Conservation (phyloP, 2,888 invertebrate genomes). For the Julus scandinavius region DNA sequence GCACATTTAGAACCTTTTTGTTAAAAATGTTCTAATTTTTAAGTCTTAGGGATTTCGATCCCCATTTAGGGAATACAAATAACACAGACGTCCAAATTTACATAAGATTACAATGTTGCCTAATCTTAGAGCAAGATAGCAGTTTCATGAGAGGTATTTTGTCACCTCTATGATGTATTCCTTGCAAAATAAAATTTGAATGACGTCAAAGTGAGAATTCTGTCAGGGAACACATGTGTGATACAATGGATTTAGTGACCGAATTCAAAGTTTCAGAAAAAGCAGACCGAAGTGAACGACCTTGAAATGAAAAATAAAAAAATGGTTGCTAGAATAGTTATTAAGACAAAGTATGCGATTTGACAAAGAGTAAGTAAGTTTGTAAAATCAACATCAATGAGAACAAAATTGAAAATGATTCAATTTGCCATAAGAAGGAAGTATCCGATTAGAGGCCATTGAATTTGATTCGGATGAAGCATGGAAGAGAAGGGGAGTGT, state of each 20-base stretch:
- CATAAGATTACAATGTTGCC: too few relatives aligned
- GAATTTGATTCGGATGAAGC: background rate
- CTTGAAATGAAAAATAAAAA: background rate
- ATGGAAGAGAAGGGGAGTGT: background rate
- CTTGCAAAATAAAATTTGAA: too few relatives aligned
- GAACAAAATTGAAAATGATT: conserved; percentile 20
- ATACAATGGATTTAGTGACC: background rate
- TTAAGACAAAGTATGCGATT: background rate
- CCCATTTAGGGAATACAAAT: too few relatives aligned
- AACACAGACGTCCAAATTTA: too few relatives aligned
- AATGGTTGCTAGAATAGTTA: background rate
- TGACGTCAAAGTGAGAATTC: too few relatives aligned
- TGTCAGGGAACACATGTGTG: too few relatives aligned
- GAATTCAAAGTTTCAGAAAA: background rate
- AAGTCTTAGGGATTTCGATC: too few relatives aligned
- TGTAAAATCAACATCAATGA: background rate
- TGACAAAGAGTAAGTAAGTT: conserved; percentile 3
- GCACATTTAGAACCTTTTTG: too few relatives aligned
- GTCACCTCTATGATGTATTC: too few relatives aligned
- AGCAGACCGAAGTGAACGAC: background rate
- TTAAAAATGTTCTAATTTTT: too few relatives aligned
- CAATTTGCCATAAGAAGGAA: conserved; percentile 35
- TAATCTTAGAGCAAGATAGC: too few relatives aligned
- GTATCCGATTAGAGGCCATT: conserved; percentile 16
- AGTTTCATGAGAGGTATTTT: too few relatives aligned